Evolutionary conservation across 2,113 vertebrate genomes (phyloP), one percentile per base, ranked within the genome.

Genomic region (Vicugna pacos): DNA sequence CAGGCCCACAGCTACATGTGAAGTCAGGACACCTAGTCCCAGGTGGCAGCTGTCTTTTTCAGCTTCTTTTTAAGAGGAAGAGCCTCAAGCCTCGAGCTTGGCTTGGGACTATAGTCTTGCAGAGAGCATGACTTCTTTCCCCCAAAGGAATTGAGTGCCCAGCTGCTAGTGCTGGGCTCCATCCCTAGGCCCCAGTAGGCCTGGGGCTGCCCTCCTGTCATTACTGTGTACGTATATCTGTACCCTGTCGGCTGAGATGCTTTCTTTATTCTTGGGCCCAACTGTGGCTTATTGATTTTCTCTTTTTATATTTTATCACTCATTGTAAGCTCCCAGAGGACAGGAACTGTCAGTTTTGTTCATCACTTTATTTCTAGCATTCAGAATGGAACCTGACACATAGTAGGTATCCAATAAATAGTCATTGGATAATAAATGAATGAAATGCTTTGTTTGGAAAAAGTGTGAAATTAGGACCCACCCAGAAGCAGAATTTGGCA

Each of bases 231-330:
- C 26, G 16, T 76, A 4, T 42, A 50, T 76, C 84, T 42, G 32
- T 77, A 22, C 42, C 19, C 54, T 62, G 85, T 84, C 52, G 42
- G 52, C 76, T 60, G 52, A 48, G 80, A 79, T 56, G 22, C 32
- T 84, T 84, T 89, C 72, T 46, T 70, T 79, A 62, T 72, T 79
- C 54, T 92, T 96, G 46, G 90, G 28, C 30, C 3, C 48, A 64
- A 64, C 72, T 79, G 38, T 50, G 46, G 79, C 54, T 84, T 89
- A 72, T 42, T 84, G 85, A 30, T 84, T 91, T 77, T 96, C 85
- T 84, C 42, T 35, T 93, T 89, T 60, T 76, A 46, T 89, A 38
- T 89, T 73, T 89, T 83, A 35, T 50, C 46, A 77, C 35, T 83
- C 30, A 65, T 42, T 64, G 30, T 46, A 77, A 77, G n/a, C 52